phyloP scores from a whole-genome alignment of 2,888 invertebrate species.

The Leptinotarsa peninsularis region DNA sequence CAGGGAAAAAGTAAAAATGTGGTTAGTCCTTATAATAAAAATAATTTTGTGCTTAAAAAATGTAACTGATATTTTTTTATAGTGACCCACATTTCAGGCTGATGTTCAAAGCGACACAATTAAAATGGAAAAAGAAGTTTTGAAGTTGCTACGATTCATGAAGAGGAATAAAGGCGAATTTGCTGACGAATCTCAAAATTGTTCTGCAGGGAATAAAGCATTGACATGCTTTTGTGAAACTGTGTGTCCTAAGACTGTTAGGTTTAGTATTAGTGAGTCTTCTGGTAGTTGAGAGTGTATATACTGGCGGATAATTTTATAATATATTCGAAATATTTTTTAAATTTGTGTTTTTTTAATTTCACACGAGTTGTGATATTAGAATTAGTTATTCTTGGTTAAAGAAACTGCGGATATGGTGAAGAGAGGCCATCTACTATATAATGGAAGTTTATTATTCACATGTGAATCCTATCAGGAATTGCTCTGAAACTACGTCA shows the following conservation, averaged over 20 bases:
- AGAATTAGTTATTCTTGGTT: too few relatives aligned
- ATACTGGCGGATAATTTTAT: conserved; percentile 2
- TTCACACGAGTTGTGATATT: too few relatives aligned
- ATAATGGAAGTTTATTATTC: too few relatives aligned
- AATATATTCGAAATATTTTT: not conserved
- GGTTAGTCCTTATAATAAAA: too few relatives aligned
- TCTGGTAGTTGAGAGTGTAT: conserved; percentile 22
- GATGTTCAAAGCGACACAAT: conserved; percentile 57
- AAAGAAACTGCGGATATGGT: too few relatives aligned
- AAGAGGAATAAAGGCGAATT: conserved; percentile 35
- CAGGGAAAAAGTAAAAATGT: too few relatives aligned
- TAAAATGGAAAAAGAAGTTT: conserved; percentile 56
- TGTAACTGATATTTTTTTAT: not conserved
- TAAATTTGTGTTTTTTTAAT: not conserved
- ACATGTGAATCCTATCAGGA: too few relatives aligned
- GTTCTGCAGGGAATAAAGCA: not conserved
- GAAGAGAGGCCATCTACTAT: too few relatives aligned
- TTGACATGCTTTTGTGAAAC: conserved; percentile 28
- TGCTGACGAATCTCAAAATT: not conserved
- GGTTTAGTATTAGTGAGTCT: conserved; percentile 36
- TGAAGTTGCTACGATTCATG: conserved; percentile 53
- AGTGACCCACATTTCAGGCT: conserved; percentile 47
- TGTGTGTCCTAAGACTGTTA: conserved; percentile 35
- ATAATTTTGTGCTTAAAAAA: too few relatives aligned
- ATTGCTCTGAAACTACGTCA: too few relatives aligned